Evolutionary conservation across 2,888 invertebrate species (phyloP), one percentile per base, ranked within the genome.

Genomic region (Blomia tropicalis): DNA sequence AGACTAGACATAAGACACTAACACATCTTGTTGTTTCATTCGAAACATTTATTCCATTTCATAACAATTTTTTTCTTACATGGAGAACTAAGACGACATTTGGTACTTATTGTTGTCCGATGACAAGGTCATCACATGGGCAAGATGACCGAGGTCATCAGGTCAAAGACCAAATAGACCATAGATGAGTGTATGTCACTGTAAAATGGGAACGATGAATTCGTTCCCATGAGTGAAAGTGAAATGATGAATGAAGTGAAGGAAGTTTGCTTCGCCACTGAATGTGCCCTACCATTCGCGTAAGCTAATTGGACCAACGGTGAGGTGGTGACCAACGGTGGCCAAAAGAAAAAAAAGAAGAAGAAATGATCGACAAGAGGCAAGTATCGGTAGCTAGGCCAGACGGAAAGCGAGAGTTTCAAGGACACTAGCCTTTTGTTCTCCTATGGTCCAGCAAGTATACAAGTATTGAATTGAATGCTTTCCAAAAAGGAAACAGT

Each of bases 151-250:
- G 36, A 36, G 36, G 36, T 36, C 36, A 36, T 36, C 17, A 17
- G 36, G 36, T 36, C 36, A 36, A 36, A 36, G 36, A 36, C 36
- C 36, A 36, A 36, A 17, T 17, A 36, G 36, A 11, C 7, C 36
- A 17, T 36, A 7, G 36, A 36, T 17, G 36, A 17, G 36, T 11
- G 36, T 17, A 36, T n/a, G n/a, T n/a, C 36, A 47, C 7, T 11
- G 51, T 14, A 22, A 47, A 7, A 47, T 7, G 51, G n/a, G 7
- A 47, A 47, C 7, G 7, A 11, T 27, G 7, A 7, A 47, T 14
- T 47, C 51, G 51, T 47, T 47, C 51, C 51, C 51, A 47, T 47
- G 51, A 47, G 51, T 27, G 51, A 47, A 47, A 47, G 51, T 47
- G 51, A 47, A 47, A 19, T 47, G 51, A 47, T 47, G 51, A 47